These are phyloP conservation scores for Chrysotoxum bicinctum DNA, from an alignment of 2,888 invertebrate species.

Conservation along the genomic window DNA sequence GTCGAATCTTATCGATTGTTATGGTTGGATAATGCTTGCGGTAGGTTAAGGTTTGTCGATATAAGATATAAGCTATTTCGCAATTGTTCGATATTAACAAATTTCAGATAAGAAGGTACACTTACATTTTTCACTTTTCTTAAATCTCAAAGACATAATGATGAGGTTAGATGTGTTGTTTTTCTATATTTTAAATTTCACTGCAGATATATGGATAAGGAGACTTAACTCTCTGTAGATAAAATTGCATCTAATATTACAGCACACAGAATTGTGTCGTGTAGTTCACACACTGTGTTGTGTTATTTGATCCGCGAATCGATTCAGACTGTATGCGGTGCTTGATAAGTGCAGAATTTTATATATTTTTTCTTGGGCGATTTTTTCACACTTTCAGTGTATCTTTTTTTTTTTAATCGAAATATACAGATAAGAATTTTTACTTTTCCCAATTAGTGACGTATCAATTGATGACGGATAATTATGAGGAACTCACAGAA, in stretches of 20 bases:
- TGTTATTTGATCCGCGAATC: slow-evolving; percentile 67
- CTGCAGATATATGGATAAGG: too few relatives aligned
- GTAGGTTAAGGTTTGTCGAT: slow-evolving; percentile 26
- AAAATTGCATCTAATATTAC: neutral
- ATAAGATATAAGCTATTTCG: slow-evolving; percentile 20
- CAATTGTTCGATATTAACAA: slow-evolving; percentile 12
- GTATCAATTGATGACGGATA: slow-evolving; percentile 17
- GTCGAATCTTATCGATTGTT: neutral
- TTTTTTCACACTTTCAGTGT: slow-evolving; percentile 45
- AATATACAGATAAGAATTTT: slow-evolving; percentile 47
- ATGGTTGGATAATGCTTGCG: neutral
- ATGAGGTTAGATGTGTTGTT: neutral
- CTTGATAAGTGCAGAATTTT: slow-evolving; percentile 49
- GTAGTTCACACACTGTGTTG: neutral
- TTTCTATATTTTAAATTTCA: too few relatives aligned
- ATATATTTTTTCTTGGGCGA: slow-evolving; percentile 44
- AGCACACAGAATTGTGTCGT: neutral
- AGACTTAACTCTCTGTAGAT: neutral
- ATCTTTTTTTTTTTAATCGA: slow-evolving; percentile 21
- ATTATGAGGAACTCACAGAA: slow-evolving; percentile 6
- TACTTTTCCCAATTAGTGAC: slow-evolving; percentile 25
- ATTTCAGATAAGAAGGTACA: neutral
- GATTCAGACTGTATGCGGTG: slow-evolving; percentile 40
- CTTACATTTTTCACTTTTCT: slow-evolving; percentile 53
- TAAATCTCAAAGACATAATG: slow-evolving; percentile 15